Conservation (phyloP, 2,797 vertebrate genomes). For the Acridotheres tristis region DNA sequence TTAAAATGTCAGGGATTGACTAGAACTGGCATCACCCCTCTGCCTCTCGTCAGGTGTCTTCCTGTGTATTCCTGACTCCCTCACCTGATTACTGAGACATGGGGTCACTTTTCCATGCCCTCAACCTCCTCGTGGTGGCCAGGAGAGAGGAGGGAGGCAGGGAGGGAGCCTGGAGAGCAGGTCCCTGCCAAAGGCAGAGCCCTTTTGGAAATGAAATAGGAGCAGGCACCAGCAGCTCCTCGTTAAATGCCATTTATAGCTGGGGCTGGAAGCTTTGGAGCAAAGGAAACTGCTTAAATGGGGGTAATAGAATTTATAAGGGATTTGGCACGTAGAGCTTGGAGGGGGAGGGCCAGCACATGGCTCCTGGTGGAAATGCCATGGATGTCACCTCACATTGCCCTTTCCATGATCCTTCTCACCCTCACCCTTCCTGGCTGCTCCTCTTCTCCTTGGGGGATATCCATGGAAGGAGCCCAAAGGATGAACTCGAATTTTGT, state of each 20-base stretch:
- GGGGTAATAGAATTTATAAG: neutral
- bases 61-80: neutral
- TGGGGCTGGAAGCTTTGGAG: neutral
- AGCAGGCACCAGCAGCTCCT: neutral
- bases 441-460: fast-evolving
- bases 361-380: neutral
- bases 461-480: neutral
- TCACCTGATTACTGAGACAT: neutral
- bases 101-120: neutral
- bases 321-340: neutral
- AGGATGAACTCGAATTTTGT: neutral
- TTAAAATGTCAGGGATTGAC: neutral
- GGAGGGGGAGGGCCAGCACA: neutral
- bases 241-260: neutral
- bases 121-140: fast-evolving
- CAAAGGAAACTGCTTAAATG: neutral
- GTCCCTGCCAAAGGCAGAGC: neutral
- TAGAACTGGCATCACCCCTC: neutral
- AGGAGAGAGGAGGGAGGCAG: neutral
- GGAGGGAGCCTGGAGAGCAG: neutral
- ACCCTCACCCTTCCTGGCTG: neutral
- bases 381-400: fast-evolving
- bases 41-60: neutral
- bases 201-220: neutral
- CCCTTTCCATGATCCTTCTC: neutral